A percentile compares a stretch with the other conserved stretches of the same genome.
These are phyloP conservation scores for Lepidocyrtoides sp. DNA, from an alignment of 2,888 invertebrate genomes.

Conservation along the genomic window DNA sequence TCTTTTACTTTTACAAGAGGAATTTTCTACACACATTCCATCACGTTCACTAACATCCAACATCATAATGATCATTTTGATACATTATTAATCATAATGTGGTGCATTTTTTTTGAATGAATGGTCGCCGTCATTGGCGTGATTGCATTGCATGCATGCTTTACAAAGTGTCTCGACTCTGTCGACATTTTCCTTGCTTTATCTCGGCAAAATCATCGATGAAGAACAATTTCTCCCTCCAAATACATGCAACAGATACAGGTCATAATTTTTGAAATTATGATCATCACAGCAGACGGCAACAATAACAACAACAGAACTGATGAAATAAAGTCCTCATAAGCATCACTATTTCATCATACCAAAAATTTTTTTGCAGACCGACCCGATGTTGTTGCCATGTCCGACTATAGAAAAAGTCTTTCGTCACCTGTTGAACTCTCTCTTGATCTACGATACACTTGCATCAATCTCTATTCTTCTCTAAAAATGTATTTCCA, in stretches of 20 bases:
- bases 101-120: slow-evolving; percentile 21
- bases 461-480: too few species aligned
- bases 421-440: slow-evolving; percentile 15
- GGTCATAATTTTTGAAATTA: too few species aligned
- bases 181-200: neutral
- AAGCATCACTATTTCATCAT: neutral
- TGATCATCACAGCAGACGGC: neutral
- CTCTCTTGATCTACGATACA: too few species aligned
- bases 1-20: slow-evolving; percentile 52
- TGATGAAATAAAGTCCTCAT: slow-evolving; percentile 11
- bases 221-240: slow-evolving; percentile 32
- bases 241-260: too few species aligned
- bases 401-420: too few species aligned
- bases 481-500: too few species aligned
- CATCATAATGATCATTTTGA: neutral
- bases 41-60: slow-evolving; percentile 31
- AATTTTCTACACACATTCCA: slow-evolving; percentile 61
- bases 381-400: neutral
- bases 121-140: neutral
- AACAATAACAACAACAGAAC: too few species aligned
- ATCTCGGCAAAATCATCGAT: neutral
- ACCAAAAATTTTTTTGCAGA: too few species aligned
- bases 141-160: slow-evolving; percentile 20
- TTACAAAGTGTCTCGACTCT: neutral
- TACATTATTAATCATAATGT: neutral